Evolutionary conservation across 2,113 vertebrate species (phyloP), one percentile per base, ranked within the genome.

Genomic region (Plotosus lineatus): DNA sequence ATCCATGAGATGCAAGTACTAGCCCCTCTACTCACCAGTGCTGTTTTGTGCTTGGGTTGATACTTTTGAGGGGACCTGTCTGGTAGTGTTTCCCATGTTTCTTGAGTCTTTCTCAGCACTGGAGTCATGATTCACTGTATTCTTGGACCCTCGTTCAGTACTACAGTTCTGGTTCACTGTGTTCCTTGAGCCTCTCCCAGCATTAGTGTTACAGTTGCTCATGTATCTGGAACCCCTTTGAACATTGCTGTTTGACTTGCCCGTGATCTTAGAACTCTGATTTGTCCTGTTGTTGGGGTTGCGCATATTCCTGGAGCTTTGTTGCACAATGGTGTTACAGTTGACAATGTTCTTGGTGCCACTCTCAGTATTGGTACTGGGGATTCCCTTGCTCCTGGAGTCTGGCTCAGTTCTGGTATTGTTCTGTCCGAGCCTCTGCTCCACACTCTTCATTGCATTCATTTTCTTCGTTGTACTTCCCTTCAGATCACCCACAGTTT

Each of bases 391-490:
- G 85, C 88, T 84, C 0, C 60, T 77, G 56, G 56, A 69, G 42
- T 85, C 5, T 6, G 78, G 86, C 17, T 89, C 89, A 83, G 83
- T 83, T 42, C 84, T 26, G 75, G 85, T 15, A 83, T 86, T 87
- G 66, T 87, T 90, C 79, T 86, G 91, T 78, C 85, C 89, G 11
- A 82, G 83, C 63, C 80, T 6, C 82, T 40, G 4, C 61, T 92
- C 89, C 48, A 72, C 86, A 88, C 84, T 63, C 86, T 87, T 87
- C 86, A 83, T 89, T 85, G 91, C 89, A 84, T 89, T 94, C 94
- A 94, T 95, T 88, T 90, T 87, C 86, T 83, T 46, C 79, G 66
- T 56, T 81, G 71, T 87, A 87, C 82, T 75, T 66, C 58, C 50
- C 36, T 82, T 75, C 71, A 75, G 89, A 85, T 93, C 89, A 87